phyloP scores from a whole-genome alignment of 2,797 vertebrate genomes.

The Lepus townsendii region DNA sequence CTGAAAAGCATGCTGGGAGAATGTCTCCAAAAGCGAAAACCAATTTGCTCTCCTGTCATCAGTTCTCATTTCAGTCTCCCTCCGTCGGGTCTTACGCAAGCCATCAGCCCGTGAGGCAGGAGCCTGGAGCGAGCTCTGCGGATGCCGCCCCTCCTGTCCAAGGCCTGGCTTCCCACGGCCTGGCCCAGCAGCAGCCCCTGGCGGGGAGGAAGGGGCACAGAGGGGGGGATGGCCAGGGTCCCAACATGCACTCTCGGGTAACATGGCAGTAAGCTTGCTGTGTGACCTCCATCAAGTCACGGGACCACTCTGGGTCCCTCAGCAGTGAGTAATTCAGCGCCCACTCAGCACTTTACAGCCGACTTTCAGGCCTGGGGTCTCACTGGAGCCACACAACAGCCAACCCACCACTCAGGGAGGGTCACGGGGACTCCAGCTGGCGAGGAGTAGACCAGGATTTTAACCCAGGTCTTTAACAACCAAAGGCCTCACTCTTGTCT shows the following conservation, averaged over 20 bases:
- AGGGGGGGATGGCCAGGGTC: background rate
- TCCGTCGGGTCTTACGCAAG: background rate
- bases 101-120: background rate
- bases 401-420: background rate
- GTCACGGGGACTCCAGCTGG: background rate
- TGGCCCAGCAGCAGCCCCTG: background rate
- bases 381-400: background rate
- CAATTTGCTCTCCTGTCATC: background rate
- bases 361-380: background rate
- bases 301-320: background rate
- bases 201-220: background rate
- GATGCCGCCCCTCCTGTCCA: background rate
- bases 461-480: background rate
- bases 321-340: background rate
- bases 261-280: background rate
- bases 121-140: background rate
- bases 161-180: background rate
- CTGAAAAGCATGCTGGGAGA: background rate
- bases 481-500: background rate
- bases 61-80: background rate
- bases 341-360: background rate
- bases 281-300: background rate
- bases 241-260: background rate
- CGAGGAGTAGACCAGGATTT: slow-evolving; percentile 22
- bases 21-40: background rate